These are phyloP conservation scores for Lathronympha strigana DNA, from an alignment of 2,888 invertebrate species.

Conservation along the genomic window DNA sequence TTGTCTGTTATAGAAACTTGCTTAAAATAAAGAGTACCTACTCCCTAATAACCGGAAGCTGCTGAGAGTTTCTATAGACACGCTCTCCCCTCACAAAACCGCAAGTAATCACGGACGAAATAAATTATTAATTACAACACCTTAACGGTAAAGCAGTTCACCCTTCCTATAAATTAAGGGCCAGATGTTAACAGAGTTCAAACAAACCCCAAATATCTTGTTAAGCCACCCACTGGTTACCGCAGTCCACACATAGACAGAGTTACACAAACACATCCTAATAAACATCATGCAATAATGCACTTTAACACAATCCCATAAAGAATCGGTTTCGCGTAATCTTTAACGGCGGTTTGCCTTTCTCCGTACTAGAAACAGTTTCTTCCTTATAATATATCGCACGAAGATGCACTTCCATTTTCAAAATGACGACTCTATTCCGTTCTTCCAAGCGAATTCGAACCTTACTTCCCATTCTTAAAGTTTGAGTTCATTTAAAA, in stretches of 20 bases:
- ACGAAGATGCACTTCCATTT: conserved; percentile 59
- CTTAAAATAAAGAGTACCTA: neutral
- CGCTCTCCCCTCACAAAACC: conserved; percentile 56
- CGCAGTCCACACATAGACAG: conserved; percentile 53
- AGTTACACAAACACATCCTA: conserved; percentile 44
- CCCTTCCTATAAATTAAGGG: conserved; percentile 79
- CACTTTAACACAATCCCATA: conserved; percentile 46
- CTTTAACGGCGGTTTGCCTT: conserved; percentile 63
- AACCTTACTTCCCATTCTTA: conserved; percentile 32
- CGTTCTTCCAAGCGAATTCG: conserved; percentile 40
- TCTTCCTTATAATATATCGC: conserved; percentile 78
- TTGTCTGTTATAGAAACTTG: neutral
- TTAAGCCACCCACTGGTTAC: conserved; percentile 73
- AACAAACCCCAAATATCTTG: conserved; percentile 82
- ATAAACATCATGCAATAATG: conserved; percentile 42
- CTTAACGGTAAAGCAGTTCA: conserved; percentile 68
- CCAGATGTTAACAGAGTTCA: conserved; percentile 80
- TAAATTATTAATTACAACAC: conserved; percentile 82
- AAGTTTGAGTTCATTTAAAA: conserved; percentile 31
- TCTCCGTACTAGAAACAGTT: conserved; percentile 68
- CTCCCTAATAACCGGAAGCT: conserved; percentile 28
- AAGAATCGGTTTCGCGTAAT: conserved; percentile 53
- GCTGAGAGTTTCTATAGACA: conserved; percentile 44
- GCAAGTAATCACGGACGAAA: conserved; percentile 69
- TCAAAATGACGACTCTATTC: conserved; percentile 49